Evolutionary conservation across 2,113 vertebrate species (phyloP).

Genomic region (Centropristis striata): DNA sequence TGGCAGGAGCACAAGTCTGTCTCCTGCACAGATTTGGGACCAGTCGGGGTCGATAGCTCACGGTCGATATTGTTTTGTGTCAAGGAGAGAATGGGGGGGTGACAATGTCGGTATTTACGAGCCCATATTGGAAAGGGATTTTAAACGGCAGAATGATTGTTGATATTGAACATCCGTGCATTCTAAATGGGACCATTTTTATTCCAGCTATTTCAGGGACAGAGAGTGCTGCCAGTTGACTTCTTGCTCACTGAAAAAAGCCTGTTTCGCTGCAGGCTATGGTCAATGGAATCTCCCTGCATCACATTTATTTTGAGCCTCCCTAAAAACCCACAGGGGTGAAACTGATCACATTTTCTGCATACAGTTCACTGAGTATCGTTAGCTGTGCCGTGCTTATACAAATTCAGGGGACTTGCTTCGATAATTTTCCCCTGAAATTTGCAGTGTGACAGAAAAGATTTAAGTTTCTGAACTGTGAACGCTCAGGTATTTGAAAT

Average conservation of each 20-base stretch:
- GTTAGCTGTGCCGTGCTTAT: background rate
- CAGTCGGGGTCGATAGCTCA: constrained; percentile 55
- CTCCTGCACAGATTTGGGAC: constrained; percentile 58
- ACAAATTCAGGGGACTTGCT: constrained; percentile 9
- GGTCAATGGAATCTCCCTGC: constrained; percentile 26
- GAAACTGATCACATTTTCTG: constrained; percentile 36
- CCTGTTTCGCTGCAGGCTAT: constrained; percentile 37
- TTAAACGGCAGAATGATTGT: constrained; percentile 63
- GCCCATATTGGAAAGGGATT: constrained; percentile 59
- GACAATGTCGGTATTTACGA: constrained; percentile 54
- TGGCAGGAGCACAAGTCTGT: constrained; percentile 52
- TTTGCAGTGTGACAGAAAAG: background rate
- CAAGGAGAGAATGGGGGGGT: constrained; percentile 23
- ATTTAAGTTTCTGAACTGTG: constrained; percentile 15
- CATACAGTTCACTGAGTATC: background rate
- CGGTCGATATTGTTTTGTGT: constrained; percentile 74
- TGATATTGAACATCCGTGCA: constrained; percentile 52
- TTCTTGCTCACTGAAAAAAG: constrained; percentile 49
- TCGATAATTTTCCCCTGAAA: background rate
- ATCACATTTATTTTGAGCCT: constrained; percentile 38
- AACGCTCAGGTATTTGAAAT: constrained; percentile 34
- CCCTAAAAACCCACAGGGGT: constrained; percentile 5
- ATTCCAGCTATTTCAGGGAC: constrained; percentile 42
- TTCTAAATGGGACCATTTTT: constrained; percentile 62
- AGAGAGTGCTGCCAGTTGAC: constrained; percentile 38